A percentile compares a stretch with the other conserved stretches of the same genome.
Conservation (phyloP, 2,113 vertebrate species). For the Chaetura pelagica region DNA sequence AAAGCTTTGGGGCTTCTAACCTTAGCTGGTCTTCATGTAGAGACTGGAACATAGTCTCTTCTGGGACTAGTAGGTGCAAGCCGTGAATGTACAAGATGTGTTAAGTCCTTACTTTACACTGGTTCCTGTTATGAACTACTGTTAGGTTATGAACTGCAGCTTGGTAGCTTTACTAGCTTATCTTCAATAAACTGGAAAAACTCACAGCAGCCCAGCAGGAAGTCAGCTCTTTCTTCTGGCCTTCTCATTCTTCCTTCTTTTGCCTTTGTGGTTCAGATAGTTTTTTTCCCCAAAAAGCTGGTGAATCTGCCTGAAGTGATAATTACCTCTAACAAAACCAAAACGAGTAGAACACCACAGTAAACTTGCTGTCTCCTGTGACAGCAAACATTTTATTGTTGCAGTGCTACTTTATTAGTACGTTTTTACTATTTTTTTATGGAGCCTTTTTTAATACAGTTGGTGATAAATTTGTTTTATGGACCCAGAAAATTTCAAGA, state of each 20-base stretch:
- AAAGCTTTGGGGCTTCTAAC: not conserved
- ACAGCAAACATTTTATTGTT: constrained; percentile 12
- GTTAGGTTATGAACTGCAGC: not conserved
- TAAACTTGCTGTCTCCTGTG: not conserved
- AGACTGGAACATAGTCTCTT: not conserved
- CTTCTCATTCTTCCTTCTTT: not conserved
- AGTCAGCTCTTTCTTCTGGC: not conserved
- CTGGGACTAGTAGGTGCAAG: not conserved
- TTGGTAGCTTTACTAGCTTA: not conserved
- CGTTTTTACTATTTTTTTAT: not conserved
- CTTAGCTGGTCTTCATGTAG: not conserved
- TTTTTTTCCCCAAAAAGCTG: not conserved
- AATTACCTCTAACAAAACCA: not conserved
- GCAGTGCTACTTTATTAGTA: not conserved
- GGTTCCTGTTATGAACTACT: not conserved
- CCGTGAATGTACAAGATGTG: not conserved
- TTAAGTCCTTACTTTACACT: not conserved
- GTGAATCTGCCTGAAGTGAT: not conserved
- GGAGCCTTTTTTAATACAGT: not conserved
- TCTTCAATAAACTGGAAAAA: not conserved
- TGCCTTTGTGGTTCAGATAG: not conserved
- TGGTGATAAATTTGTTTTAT: constrained; percentile 42
- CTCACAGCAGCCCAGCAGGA: not conserved
- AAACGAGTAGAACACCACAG: not conserved
- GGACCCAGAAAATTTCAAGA: constrained; percentile 27